Conservation (phyloP, 2,888 invertebrate species). For the Volucella bombylans region DNA sequence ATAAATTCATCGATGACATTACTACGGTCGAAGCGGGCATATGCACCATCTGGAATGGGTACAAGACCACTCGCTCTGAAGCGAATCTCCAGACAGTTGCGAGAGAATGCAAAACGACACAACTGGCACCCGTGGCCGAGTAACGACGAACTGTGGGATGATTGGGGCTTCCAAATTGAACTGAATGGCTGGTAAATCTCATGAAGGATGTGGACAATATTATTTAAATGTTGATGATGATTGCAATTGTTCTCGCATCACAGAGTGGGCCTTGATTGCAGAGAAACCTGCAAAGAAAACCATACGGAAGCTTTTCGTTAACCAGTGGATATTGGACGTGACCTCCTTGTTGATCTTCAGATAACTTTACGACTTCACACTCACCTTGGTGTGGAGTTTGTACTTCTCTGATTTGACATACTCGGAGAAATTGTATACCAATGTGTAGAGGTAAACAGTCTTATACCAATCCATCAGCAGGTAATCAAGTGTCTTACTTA, state of each 20-base stretch:
- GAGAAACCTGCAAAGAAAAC: constrained; percentile 90
- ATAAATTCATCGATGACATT: constrained; percentile 95
- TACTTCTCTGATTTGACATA: constrained; percentile 86
- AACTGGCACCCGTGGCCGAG: constrained; percentile 91
- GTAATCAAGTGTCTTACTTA: constrained; percentile 91
- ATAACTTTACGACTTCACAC: constrained; percentile 95
- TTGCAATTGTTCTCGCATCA: constrained; percentile 93
- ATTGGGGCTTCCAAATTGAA: constrained; percentile 94
- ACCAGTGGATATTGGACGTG: constrained; percentile 92
- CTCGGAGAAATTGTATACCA: constrained; percentile 92
- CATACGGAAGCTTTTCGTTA: constrained; percentile 90
- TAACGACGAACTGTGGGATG: constrained; percentile 93
- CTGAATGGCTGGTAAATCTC: constrained; percentile 95
- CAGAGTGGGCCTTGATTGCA: constrained; percentile 93
- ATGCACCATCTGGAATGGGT: constrained; percentile 93
- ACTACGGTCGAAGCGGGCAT: constrained; percentile 96
- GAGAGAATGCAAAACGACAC: constrained; percentile 91
- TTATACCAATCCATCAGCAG: constrained; percentile 96
- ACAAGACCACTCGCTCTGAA: constrained; percentile 93
- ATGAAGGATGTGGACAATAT: constrained; percentile 92
- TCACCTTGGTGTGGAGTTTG: constrained; percentile 87
- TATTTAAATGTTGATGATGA: constrained; percentile 87
- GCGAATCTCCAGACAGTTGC: constrained; percentile 92
- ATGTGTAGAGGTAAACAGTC: constrained; percentile 93
- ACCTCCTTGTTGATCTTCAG: constrained; percentile 93